Conservation (phyloP, 2,888 invertebrate genomes). For the Drosophila algonquin region DNA sequence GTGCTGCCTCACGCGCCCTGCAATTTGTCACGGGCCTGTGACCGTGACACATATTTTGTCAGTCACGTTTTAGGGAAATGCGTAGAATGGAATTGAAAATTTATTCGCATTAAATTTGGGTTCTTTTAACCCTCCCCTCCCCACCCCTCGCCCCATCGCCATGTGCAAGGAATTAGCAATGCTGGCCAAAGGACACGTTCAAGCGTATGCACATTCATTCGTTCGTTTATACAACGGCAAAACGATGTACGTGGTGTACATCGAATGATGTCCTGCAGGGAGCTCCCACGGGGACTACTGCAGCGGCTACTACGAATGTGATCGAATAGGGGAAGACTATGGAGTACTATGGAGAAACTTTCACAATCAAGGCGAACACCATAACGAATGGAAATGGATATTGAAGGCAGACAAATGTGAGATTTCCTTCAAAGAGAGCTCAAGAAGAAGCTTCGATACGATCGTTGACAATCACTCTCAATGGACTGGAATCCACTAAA, state of each 20-base stretch:
- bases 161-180: conserved; percentile 60
- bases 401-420: no score
- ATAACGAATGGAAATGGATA: no score
- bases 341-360: no score
- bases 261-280: conserved; percentile 25
- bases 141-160: conserved; percentile 1
- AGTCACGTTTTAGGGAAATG: conserved; percentile 45
- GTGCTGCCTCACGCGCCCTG: conserved; percentile 66
- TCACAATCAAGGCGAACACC: no score
- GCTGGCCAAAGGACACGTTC: conserved; percentile 71
- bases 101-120: conserved; percentile 72
- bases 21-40: conserved; percentile 67
- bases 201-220: conserved; percentile 37
- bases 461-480: no score
- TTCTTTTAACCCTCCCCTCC: conserved; percentile 16
- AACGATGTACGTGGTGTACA: background rate
- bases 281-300: background rate
- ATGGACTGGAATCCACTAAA: no score
- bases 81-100: conserved; percentile 55
- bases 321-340: background rate
- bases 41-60: conserved; percentile 67
- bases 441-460: no score
- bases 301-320: background rate
- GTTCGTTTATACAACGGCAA: conserved; percentile 4
- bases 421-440: no score